Evolutionary conservation across 2,797 vertebrate genomes (phyloP), one percentile per base, ranked within the genome.

Genomic region (Mallotus villosus): DNA sequence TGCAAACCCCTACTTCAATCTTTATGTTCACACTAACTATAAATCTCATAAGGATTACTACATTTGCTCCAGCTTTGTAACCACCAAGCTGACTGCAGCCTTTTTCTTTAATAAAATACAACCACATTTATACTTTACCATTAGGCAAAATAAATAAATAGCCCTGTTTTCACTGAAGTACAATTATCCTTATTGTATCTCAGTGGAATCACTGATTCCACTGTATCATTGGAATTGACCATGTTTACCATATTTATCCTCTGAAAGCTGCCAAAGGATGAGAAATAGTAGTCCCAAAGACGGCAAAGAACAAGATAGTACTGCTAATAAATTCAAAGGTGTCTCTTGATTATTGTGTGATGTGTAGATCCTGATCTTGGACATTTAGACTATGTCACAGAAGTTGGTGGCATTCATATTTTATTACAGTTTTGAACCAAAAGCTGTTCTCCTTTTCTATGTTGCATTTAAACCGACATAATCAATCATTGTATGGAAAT

Each of bases 101-200:
- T 32, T 29, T 55, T 51, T 25, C 53, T 58, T 72, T 73, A 63
- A 81, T 77, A 70, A 73, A 74, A 78, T 65, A 63, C 77, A 75
- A 71, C 41, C 62, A 11, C 60, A 67, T 82, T 78, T 84, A 46
- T 14, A 12, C 41, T 46, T 75, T 81, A 78, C 69, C 75, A 78
- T 78, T 74, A 83, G 76, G 79, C 78, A 24, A 60, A 64, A 77
- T 17, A 81, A 79, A 86, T 82, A 74, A 82, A 87, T 75, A 73
- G 72, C 77, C 63, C 29, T 46, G 64, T 77, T 71, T 75, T 72
- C 22, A 60, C 73, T 6, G 72, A 79, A 82, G 80, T 85, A 72
- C 86, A 78, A 81, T 82, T 84, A 82, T 80, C 77, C 82, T 83
- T n/a, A n/a, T n/a, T n/a, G n/a, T n/a, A n/a, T n/a, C n/a, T n/a